These are phyloP conservation scores for Galerucella calmariensis DNA, from an alignment of 2,888 invertebrate genomes.

Conservation along the genomic window DNA sequence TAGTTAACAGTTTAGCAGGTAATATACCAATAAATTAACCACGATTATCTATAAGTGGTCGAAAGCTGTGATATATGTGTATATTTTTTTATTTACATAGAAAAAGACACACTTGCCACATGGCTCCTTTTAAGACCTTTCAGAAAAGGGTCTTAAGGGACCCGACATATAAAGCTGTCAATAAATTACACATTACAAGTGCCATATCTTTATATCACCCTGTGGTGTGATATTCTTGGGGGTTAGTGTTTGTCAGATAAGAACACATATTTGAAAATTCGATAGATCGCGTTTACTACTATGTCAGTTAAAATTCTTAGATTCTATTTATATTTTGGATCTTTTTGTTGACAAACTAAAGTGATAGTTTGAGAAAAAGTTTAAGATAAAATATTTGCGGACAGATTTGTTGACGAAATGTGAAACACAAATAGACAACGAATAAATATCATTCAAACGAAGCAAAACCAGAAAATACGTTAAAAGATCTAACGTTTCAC, in stretches of 20 bases:
- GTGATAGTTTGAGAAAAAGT: constrained; percentile 6
- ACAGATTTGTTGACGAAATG: not conserved
- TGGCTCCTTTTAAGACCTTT: constrained; percentile 37
- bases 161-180: constrained; percentile 44
- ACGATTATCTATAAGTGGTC: constrained; percentile 23
- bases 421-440: not conserved
- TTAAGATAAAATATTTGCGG: constrained; percentile 6
- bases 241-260: constrained; percentile 23
- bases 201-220: constrained; percentile 37
- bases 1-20: constrained; percentile 25
- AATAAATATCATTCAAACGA: not conserved
- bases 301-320: not conserved
- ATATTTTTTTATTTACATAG: constrained; percentile 35
- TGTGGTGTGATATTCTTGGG: constrained; percentile 39
- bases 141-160: constrained; percentile 35
- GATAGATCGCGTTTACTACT: not conserved
- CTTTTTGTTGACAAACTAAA: constrained; percentile 10
- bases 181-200: constrained; percentile 45
- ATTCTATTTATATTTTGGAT: constrained; percentile 16
- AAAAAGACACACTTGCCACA: constrained; percentile 35
- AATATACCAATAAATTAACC: constrained; percentile 26
- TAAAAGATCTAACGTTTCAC: no score
- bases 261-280: constrained; percentile 3
- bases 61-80: constrained; percentile 30
- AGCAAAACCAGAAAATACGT: no score